Conservation (phyloP, 1,140 invertebrate species). For the Linepithema humile region DNA sequence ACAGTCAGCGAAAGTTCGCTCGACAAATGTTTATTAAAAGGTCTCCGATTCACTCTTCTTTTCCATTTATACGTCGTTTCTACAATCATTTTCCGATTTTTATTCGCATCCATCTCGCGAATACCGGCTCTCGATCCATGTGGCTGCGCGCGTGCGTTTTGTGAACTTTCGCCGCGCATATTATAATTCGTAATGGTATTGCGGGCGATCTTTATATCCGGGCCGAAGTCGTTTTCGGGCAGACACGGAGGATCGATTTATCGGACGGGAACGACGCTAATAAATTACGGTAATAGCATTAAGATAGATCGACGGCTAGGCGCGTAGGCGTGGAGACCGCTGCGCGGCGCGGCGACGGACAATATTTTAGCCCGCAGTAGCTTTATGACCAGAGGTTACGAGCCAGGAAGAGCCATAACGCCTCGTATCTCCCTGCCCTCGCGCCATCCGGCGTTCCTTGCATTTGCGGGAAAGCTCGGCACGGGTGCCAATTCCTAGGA, state of each 20-base stretch:
- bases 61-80: not conserved
- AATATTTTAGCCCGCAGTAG: constrained; percentile 83
- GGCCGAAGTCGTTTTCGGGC: constrained; percentile 59
- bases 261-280: constrained; percentile 78
- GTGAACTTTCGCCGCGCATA: not conserved
- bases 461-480: constrained; percentile 76
- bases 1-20: not conserved
- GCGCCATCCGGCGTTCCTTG: constrained; percentile 63
- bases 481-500: constrained; percentile 79
- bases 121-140: not conserved
- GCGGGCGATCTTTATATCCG: constrained; percentile 46
- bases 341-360: constrained; percentile 71
- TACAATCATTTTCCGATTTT: not conserved
- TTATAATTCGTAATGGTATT: constrained; percentile 47
- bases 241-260: constrained; percentile 76
- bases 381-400: constrained; percentile 84
- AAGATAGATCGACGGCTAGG: constrained; percentile 81
- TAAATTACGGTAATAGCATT: constrained; percentile 83
- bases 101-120: not conserved
- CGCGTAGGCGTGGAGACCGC: constrained; percentile 73
- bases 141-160: not conserved
- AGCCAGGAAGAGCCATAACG: constrained; percentile 84
- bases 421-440: constrained; percentile 70
- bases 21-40: not conserved
- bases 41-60: not conserved